Evolutionary conservation across 2,888 invertebrate genomes (phyloP).

Genomic region (Cecidostiba fungosa): DNA sequence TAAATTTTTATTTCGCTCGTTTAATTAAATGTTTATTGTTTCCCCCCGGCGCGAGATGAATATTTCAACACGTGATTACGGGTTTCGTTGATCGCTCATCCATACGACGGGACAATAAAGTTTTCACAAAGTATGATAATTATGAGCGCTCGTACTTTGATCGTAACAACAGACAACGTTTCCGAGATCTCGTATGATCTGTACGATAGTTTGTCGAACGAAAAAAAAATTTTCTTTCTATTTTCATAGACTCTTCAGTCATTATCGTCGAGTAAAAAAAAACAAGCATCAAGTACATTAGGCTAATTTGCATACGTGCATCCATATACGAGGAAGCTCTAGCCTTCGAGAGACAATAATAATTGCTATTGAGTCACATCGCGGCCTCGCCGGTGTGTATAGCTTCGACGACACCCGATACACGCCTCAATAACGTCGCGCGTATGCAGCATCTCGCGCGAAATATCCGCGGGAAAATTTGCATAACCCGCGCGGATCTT

Average conservation of each 20-base stretch:
- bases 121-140: background rate
- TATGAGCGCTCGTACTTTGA: background rate
- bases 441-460: background rate
- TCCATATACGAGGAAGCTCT: slow-evolving; percentile 36
- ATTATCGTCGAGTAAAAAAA: background rate
- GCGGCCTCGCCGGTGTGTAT: slow-evolving; percentile 25
- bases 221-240: background rate
- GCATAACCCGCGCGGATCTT: slow-evolving; percentile 42
- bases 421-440: background rate
- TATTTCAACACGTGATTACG: background rate
- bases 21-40: slow-evolving; percentile 13
- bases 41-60: background rate
- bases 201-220: background rate
- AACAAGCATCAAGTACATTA: slow-evolving; percentile 22
- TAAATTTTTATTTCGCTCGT: slow-evolving; percentile 6
- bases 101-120: background rate
- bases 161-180: background rate
- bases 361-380: slow-evolving; percentile 54
- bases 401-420: slow-evolving; percentile 1
- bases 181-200: background rate
- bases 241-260: background rate
- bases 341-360: slow-evolving; percentile 40
- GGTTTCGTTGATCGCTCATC: background rate
- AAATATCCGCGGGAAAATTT: slow-evolving; percentile 25
- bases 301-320: slow-evolving; percentile 3